phyloP scores from a whole-genome alignment of 2,113 vertebrate genomes.

The Nibea coibor region DNA sequence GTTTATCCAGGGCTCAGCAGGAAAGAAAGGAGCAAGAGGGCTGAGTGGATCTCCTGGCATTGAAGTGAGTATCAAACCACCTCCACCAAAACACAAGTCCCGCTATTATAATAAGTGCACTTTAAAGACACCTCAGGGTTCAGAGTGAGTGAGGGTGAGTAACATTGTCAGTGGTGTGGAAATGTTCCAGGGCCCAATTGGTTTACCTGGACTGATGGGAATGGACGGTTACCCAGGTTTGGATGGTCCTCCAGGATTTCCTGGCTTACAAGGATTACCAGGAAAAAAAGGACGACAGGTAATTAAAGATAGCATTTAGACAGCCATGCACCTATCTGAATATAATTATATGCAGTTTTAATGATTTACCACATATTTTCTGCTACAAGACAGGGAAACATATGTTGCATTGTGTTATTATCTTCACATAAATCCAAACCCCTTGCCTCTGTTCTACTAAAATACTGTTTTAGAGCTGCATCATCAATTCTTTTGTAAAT shows the following conservation, averaged over 20 bases:
- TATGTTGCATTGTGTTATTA: neutral
- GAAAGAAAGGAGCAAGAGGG: slow-evolving; percentile 90
- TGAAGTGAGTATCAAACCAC: slow-evolving; percentile 86
- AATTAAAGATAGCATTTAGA: slow-evolving; percentile 16
- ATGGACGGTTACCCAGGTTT: slow-evolving; percentile 86
- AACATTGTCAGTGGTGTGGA: slow-evolving; percentile 56
- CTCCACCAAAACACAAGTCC: neutral
- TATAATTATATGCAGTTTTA: neutral
- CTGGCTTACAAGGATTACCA: slow-evolving; percentile 86
- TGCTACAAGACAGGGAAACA: neutral
- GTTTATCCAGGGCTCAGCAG: slow-evolving; percentile 87
- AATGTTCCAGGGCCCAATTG: slow-evolving; percentile 86
- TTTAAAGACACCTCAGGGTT: neutral
- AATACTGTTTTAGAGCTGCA: neutral
- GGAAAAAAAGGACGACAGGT: slow-evolving; percentile 89
- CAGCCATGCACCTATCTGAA: neutral
- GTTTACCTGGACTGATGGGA: slow-evolving; percentile 87
- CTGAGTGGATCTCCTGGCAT: slow-evolving; percentile 86
- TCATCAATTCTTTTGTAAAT: neutral
- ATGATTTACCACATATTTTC: neutral
- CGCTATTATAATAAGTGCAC: neutral
- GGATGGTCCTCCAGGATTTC: slow-evolving; percentile 86
- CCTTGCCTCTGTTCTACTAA: no score
- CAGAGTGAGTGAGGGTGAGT: no score
- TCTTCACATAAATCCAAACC: neutral